Conservation (phyloP, 2,113 vertebrate species). For the Pseudonaja textilis region DNA sequence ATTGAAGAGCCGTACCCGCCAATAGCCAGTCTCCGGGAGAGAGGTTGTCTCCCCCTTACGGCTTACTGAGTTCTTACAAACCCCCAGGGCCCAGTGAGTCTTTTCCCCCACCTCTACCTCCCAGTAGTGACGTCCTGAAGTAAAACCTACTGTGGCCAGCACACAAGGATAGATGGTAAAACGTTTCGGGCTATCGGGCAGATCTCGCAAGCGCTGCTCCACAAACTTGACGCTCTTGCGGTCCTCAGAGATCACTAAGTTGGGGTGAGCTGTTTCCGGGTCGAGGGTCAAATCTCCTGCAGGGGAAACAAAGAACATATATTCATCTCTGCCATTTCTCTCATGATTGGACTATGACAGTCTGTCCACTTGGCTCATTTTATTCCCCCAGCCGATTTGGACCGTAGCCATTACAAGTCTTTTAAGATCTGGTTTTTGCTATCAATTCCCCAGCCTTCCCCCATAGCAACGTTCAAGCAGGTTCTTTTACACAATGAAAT, state of each 20-base stretch:
- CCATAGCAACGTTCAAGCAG: neutral
- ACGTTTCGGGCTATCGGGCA: constrained; percentile 58
- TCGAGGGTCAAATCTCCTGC: constrained; percentile 66
- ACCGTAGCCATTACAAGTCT: neutral
- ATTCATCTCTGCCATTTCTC: neutral
- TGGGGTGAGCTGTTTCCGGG: constrained; percentile 64
- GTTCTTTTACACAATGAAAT: neutral
- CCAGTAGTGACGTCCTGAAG: constrained; percentile 70
- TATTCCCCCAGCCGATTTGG: neutral
- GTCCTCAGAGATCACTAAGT: constrained; percentile 63
- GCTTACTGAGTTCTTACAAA: constrained; percentile 66
- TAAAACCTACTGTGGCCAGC: constrained; percentile 65
- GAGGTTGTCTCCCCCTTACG: constrained; percentile 62
- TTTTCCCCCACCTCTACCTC: constrained; percentile 71
- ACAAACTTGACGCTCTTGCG: constrained; percentile 67
- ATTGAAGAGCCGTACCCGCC: constrained; percentile 64
- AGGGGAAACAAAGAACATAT: constrained; percentile 24
- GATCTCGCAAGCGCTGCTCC: constrained; percentile 55
- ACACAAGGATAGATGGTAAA: constrained; percentile 70
- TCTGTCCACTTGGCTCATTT: neutral
- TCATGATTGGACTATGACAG: too few relatives aligned
- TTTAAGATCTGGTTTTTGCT: neutral
- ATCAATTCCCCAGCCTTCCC: neutral
- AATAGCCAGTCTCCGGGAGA: constrained; percentile 64
- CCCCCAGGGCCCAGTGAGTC: constrained; percentile 69